Conservation (phyloP, 2,888 invertebrate genomes). For the Brachyopa scutellaris region DNA sequence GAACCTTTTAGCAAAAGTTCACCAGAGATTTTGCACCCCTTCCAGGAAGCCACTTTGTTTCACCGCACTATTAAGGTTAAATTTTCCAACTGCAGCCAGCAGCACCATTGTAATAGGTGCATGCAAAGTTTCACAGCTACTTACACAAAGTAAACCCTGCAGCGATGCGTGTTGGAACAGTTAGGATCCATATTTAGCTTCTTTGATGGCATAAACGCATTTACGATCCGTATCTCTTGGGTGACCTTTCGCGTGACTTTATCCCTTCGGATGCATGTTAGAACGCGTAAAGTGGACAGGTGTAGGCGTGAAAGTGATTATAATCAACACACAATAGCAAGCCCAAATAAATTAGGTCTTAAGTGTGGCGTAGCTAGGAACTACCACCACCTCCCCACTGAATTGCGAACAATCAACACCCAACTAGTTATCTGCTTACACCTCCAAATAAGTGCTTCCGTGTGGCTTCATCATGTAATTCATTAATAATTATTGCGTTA, state of each 20-base stretch:
- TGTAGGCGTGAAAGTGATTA: constrained; percentile 14
- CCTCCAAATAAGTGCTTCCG: constrained; percentile 26
- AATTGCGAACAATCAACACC: constrained; percentile 27
- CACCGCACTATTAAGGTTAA: constrained; percentile 16
- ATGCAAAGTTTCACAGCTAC: constrained; percentile 47
- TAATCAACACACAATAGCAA: neutral
- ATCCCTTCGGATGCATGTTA: neutral
- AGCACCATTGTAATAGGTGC: constrained; percentile 8
- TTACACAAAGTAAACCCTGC: constrained; percentile 10
- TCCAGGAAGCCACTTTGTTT: constrained; percentile 10
- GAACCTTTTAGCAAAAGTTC: constrained; percentile 10
- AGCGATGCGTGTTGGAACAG: constrained; percentile 47
- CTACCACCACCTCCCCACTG: neutral
- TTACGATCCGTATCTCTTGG: constrained; percentile 23
- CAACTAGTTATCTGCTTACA: constrained; percentile 41
- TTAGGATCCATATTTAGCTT: constrained; percentile 56
- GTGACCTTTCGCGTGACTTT: constrained; percentile 47
- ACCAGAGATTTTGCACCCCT: too few species aligned
- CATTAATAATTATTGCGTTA: constrained; percentile 56
- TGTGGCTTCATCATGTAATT: constrained; percentile 28
- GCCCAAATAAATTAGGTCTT: constrained; percentile 4
- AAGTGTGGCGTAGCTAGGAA: neutral
- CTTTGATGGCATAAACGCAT: neutral
- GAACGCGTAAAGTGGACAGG: constrained; percentile 38
- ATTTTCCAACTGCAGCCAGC: constrained; percentile 1